phyloP scores from a whole-genome alignment of 2,113 vertebrate species.

The Scalopus aquaticus region DNA sequence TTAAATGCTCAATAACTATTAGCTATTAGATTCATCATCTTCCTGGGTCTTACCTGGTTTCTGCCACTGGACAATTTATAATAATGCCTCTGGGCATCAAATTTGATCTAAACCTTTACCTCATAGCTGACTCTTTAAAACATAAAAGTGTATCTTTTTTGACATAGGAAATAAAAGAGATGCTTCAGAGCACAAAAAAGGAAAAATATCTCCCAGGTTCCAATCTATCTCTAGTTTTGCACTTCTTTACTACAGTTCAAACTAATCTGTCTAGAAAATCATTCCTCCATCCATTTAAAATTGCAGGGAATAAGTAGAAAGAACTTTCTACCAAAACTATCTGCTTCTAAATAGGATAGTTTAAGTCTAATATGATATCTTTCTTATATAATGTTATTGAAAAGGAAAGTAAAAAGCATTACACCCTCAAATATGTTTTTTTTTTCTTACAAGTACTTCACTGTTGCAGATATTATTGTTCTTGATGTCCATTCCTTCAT shows the following conservation, averaged over 20 bases:
- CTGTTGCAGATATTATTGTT: neutral
- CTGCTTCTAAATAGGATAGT: neutral
- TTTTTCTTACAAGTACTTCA: neutral
- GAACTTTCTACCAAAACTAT: neutral
- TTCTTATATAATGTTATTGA: neutral
- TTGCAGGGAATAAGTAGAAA: neutral
- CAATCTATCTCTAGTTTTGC: neutral
- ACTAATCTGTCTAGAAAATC: neutral
- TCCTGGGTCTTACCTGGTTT: neutral
- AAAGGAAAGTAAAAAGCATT: neutral
- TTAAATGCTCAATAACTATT: slow-evolving; percentile 11
- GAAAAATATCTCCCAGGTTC: neutral
- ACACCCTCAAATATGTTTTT: neutral
- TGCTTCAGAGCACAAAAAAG: neutral
- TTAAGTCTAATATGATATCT: neutral
- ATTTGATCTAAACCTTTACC: neutral
- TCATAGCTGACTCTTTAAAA: neutral
- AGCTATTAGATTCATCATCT: neutral
- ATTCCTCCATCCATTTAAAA: neutral
- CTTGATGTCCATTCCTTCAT: neutral
- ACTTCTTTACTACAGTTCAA: neutral
- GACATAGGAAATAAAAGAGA: neutral
- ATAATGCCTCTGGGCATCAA: neutral
- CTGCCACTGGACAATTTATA: neutral
- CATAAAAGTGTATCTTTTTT: neutral